Percentiles rank a stretch among this genome's conserved stretches.
These are phyloP conservation scores for Ornithoptera priamus DNA, from an alignment of 2,888 invertebrate genomes.

Conservation along the genomic window DNA sequence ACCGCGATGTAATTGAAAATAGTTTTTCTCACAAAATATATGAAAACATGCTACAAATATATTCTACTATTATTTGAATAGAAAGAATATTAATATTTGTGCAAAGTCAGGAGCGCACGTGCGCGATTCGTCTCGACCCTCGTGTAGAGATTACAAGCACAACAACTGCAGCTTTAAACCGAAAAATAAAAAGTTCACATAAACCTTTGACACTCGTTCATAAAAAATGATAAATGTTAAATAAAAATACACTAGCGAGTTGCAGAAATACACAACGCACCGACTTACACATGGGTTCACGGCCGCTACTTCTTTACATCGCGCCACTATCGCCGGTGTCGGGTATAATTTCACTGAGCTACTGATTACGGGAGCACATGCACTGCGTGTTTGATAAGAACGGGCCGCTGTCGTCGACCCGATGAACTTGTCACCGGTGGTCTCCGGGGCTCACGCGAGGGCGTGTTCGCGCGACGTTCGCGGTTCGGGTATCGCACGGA, in stretches of 20 bases:
- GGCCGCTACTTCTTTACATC: conserved; percentile 74
- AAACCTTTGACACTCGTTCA: background rate
- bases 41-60: background rate
- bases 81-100: conserved; percentile 38
- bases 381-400: conserved; percentile 71
- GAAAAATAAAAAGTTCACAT: conserved; percentile 35
- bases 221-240: conserved; percentile 14
- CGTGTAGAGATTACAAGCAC: conserved; percentile 65
- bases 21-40: background rate
- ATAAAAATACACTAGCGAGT: conserved; percentile 28
- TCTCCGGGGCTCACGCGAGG: conserved; percentile 39
- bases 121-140: conserved; percentile 55
- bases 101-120: conserved; percentile 64
- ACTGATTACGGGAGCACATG: conserved; percentile 75
- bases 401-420: conserved; percentile 32
- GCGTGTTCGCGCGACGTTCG: conserved; percentile 39
- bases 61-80: background rate
- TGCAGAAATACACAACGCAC: conserved; percentile 58
- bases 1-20: background rate
- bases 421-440: conserved; percentile 39
- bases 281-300: conserved; percentile 77
- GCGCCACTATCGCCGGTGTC: conserved; percentile 85
- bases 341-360: conserved; percentile 81
- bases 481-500: conserved; percentile 8
- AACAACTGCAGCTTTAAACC: conserved; percentile 56